These are phyloP conservation scores for Mallotus villosus DNA, from an alignment of 2,797 vertebrate genomes.

Conservation along the genomic window DNA sequence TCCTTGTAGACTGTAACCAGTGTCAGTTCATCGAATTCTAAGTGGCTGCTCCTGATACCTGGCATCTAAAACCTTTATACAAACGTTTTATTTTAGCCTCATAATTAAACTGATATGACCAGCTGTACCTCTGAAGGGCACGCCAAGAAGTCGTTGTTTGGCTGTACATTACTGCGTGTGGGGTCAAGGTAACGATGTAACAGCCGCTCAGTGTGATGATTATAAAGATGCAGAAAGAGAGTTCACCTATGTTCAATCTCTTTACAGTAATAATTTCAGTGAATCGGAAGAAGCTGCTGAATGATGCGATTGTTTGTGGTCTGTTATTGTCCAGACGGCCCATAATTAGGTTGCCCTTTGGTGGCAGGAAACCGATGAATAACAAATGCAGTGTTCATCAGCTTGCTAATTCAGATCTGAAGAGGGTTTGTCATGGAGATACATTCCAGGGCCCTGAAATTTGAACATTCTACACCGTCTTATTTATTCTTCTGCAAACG, in stretches of 20 bases:
- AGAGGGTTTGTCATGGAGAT: constrained; percentile 34
- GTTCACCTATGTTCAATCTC: too few species aligned
- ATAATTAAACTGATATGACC: too few species aligned
- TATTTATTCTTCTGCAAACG: constrained; percentile 10
- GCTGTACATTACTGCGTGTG: neutral
- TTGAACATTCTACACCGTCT: neutral
- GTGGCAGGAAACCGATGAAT: constrained; percentile 22
- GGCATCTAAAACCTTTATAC: too few species aligned
- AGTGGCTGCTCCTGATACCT: too few species aligned
- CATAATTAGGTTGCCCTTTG: constrained; percentile 15
- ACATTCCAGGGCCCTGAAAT: constrained; percentile 10
- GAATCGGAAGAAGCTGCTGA: neutral
- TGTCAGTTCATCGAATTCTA: too few species aligned
- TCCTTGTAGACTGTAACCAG: too few species aligned
- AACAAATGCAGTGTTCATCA: constrained; percentile 7
- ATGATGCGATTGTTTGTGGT: constrained; percentile 6
- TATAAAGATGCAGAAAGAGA: too few species aligned
- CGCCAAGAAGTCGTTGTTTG: too few species aligned
- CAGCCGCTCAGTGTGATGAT: too few species aligned
- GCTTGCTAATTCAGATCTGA: constrained; percentile 19
- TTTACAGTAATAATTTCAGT: neutral
- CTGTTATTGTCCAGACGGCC: constrained; percentile 9
- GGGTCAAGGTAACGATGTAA: neutral
- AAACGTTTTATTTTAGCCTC: too few species aligned
- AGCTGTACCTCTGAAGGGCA: too few species aligned